A percentile compares a stretch with the other conserved stretches of the same genome.
Conservation (phyloP, 2,888 invertebrate species). For the Metallyticus violacea region DNA sequence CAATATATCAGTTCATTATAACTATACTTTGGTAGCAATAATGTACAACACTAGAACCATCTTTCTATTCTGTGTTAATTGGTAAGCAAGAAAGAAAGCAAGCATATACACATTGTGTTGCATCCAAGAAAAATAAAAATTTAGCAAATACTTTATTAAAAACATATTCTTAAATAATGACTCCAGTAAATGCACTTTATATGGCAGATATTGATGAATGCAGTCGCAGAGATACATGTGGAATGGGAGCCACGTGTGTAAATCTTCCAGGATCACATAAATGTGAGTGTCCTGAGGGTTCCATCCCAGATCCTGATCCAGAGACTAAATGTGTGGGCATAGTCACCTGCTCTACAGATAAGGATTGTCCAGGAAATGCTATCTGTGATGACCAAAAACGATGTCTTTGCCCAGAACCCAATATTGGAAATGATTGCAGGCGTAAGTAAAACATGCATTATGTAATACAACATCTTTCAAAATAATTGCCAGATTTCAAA, state of each 20-base stretch:
- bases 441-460: slow-evolving; percentile 63
- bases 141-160: neutral
- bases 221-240: slow-evolving; percentile 66
- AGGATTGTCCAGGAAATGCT: slow-evolving; percentile 87
- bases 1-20: too few relatives aligned
- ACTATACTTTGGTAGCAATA: too few relatives aligned
- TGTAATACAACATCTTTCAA: too few relatives aligned
- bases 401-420: slow-evolving; percentile 87
- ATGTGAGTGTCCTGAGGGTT: slow-evolving; percentile 79
- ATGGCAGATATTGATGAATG: slow-evolving; percentile 79
- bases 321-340: slow-evolving; percentile 78
- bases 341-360: slow-evolving; percentile 69
- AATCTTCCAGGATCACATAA: slow-evolving; percentile 74
- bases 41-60: too few relatives aligned
- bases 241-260: slow-evolving; percentile 74
- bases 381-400: slow-evolving; percentile 74
- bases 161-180: neutral
- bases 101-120: neutral
- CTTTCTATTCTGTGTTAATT: too few relatives aligned
- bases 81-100: neutral
- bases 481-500: too few relatives aligned
- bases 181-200: neutral
- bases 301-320: slow-evolving; percentile 80
- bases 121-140: too few relatives aligned
- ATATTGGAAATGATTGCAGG: slow-evolving; percentile 86